Conservation (phyloP, 2,797 vertebrate species). For the Anisognathus igniventris region DNA sequence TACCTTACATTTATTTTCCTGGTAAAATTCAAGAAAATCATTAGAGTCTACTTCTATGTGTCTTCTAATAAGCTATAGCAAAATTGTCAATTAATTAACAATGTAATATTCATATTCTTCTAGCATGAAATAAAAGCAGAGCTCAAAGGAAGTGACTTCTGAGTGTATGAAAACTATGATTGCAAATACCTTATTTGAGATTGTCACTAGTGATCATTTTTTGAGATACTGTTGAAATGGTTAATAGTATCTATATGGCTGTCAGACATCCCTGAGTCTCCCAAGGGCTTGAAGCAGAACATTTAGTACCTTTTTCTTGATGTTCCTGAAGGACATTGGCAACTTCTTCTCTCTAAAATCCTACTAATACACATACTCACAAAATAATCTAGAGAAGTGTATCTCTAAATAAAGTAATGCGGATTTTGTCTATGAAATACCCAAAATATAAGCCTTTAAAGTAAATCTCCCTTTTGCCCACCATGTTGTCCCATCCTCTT, state of each 20-base stretch:
- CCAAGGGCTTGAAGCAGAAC: background rate
- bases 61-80: background rate
- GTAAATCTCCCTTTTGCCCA: background rate
- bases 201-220: background rate
- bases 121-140: background rate
- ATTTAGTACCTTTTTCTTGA: background rate
- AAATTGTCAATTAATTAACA: background rate
- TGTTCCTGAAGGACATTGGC: background rate
- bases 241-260: background rate
- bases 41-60: background rate
- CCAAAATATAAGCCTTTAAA: background rate
- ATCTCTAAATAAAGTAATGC: background rate
- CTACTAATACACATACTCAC: background rate
- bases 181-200: background rate
- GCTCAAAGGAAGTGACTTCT: background rate
- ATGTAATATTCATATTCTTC: background rate
- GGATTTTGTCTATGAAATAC: background rate
- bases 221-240: background rate
- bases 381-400: background rate
- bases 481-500: fast-evolving
- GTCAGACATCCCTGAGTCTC: background rate
- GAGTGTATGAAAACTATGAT: background rate
- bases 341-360: background rate
- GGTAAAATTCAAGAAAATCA: background rate
- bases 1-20: background rate